Evolutionary conservation across 2,113 vertebrate species (phyloP), one percentile per base, ranked within the genome.

Genomic region (Willisornis vidua): DNA sequence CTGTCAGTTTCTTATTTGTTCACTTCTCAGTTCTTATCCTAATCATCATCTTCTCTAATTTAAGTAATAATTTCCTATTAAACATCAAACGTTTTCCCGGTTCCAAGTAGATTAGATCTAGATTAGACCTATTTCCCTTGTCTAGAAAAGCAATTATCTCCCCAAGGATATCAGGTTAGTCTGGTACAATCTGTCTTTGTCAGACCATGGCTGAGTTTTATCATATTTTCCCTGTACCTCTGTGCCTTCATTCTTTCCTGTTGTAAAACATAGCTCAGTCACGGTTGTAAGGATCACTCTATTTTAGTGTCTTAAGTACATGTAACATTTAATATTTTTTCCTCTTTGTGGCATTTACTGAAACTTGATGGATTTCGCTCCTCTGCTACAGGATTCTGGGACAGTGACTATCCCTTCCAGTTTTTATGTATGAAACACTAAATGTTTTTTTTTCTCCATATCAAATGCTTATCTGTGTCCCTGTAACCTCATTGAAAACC

Each of bases 71-170:
- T 67, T 91, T 87, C 57, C 35, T 77, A 63, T 75, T 93, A 59
- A 74, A 14, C 29, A 84, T 71, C 68, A 87, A 87, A 74, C 59
- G 13, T 77, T 91, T 89, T 81, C 19, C 29, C 24, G 24, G 33
- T 5, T 95, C 23, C 65, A 81, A 39, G 33, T 35, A 94, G 87
- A 78, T 95, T 89, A 93, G 14, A 55, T 75, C 80, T 93, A 87
- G 65, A 84, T 87, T 77, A 93, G 51, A 49, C 58, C n/a, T 86
- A 37, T 86, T 83, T 92, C 31, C 19, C 51, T 90, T 94, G 63
- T 76, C 91, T 89, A 89, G 72, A 66, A 94, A 90, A 73, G 18
- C 76, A 89, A 81, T 95, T 93, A 95, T 87, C n/a, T 91, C 48
- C 59, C 74, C 73, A 87, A 80, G 37, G 41, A 37, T 80, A 66